phyloP scores from a whole-genome alignment of 2,797 vertebrate species.

The Sebastes taczanowskii region DNA sequence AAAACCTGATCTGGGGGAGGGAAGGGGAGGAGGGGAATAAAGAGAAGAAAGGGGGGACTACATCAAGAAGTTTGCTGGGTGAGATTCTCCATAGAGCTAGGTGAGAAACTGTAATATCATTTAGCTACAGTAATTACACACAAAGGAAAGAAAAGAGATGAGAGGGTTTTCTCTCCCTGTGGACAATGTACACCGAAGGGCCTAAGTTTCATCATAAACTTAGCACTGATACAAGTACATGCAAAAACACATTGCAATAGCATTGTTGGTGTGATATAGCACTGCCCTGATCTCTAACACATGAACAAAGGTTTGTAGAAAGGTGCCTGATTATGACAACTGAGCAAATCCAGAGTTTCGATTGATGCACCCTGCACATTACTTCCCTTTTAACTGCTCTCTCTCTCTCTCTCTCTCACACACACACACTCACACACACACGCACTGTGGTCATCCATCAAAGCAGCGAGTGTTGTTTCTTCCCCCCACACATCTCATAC shows the following conservation, averaged over 20 bases:
- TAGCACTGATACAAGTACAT: constrained; percentile 13
- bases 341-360: constrained; percentile 12
- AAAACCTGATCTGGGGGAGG: constrained; percentile 54
- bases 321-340: constrained; percentile 27
- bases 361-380: constrained; percentile 22
- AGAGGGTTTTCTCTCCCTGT: constrained; percentile 64
- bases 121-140: constrained; percentile 74
- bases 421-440: constrained; percentile 27
- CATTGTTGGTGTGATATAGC: constrained; percentile 20
- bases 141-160: constrained; percentile 60
- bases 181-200: constrained; percentile 68
- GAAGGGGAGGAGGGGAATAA: constrained; percentile 44
- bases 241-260: constrained; percentile 40
- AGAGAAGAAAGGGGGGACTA: constrained; percentile 53
- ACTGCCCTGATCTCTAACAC: constrained; percentile 26
- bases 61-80: constrained; percentile 71
- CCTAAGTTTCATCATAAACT: constrained; percentile 74
- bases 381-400: constrained; percentile 29
- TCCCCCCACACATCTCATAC: constrained; percentile 65
- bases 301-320: constrained; percentile 30
- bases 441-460: constrained; percentile 72
- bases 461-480: constrained; percentile 70
- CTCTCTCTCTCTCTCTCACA: not conserved
- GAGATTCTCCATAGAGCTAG: constrained; percentile 59
- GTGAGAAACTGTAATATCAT: constrained; percentile 63